Percentiles rank a stretch among this genome's conserved stretches.
These are phyloP conservation scores for Kobus ellipsiprymnus DNA, from an alignment of 2,113 vertebrate species.

Conservation along the genomic window DNA sequence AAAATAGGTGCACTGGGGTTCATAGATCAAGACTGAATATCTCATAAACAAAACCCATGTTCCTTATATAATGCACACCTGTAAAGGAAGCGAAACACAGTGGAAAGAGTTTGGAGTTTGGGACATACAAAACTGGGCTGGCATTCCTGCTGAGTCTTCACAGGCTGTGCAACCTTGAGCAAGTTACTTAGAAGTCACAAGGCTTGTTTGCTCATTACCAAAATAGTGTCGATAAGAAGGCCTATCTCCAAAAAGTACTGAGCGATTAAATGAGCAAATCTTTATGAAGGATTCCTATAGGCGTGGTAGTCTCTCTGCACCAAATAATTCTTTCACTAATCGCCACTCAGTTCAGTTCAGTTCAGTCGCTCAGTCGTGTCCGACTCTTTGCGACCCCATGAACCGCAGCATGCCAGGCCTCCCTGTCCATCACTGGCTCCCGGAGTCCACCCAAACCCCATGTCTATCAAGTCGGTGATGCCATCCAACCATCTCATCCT, in stretches of 20 bases:
- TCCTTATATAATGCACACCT: not conserved
- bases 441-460: fast-evolving
- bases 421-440: not conserved
- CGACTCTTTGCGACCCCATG: not conserved
- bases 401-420: fast-evolving
- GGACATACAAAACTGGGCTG: too few relatives aligned
- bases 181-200: not conserved
- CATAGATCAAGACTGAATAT: not conserved
- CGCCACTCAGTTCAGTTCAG: not conserved
- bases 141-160: not conserved
- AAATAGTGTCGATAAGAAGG: not conserved
- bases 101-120: not conserved
- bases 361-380: fast-evolving
- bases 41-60: not conserved
- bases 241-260: not conserved
- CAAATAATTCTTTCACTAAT: not conserved
- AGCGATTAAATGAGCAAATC: not conserved
- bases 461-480: not conserved
- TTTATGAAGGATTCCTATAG: not conserved
- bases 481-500: not conserved
- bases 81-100: not conserved
- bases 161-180: not conserved
- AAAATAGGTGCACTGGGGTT: too few relatives aligned
- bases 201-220: not conserved
- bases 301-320: fast-evolving